These are phyloP conservation scores for Mycteria americana DNA, from an alignment of 2,797 vertebrate genomes.

Conservation along the genomic window DNA sequence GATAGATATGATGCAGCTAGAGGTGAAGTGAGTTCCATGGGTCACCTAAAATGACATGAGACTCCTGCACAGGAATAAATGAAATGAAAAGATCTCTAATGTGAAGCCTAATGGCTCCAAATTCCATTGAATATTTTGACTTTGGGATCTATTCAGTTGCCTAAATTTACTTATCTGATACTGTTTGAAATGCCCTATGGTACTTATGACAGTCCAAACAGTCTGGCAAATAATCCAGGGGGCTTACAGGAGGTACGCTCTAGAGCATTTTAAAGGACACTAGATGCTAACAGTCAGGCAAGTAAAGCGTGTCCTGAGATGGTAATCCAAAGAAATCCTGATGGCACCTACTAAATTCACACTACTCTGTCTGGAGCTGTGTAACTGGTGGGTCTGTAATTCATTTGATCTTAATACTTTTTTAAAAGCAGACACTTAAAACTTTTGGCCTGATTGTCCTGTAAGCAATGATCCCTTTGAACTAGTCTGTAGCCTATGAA, in stretches of 20 bases:
- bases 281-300: neutral
- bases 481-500: neutral
- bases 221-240: neutral
- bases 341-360: neutral
- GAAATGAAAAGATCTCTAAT: neutral
- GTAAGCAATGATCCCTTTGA: neutral
- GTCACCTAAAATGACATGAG: neutral
- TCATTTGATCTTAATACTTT: neutral
- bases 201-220: neutral
- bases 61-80: neutral
- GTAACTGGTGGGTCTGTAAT: neutral
- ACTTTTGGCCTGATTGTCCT: neutral
- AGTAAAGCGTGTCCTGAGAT: neutral
- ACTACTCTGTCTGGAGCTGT: neutral
- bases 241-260: rapidly evolving
- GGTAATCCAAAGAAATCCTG: neutral
- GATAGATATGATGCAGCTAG: neutral
- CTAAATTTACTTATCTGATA: neutral
- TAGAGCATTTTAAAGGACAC: neutral
- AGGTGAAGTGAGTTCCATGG: neutral
- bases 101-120: neutral
- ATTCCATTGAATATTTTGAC: neutral
- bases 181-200: neutral
- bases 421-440: neutral
- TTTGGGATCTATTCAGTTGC: neutral